These are phyloP conservation scores for Perca fluviatilis DNA, from an alignment of 2,113 vertebrate genomes.

Conservation along the genomic window DNA sequence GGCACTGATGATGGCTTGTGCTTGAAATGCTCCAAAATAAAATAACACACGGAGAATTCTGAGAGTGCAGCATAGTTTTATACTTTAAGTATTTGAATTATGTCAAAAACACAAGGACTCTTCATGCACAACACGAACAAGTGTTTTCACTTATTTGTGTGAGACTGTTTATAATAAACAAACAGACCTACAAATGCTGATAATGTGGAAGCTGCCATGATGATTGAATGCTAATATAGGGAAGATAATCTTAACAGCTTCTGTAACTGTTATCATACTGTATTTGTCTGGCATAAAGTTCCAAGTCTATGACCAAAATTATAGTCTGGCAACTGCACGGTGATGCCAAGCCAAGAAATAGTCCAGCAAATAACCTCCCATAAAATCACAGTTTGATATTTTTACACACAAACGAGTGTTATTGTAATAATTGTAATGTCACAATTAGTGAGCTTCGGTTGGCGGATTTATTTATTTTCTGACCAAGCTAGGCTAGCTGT, in stretches of 20 bases:
- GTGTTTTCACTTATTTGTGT: background rate
- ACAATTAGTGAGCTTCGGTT: background rate
- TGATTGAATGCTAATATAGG: background rate
- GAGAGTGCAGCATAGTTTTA: background rate
- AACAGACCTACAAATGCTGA: background rate
- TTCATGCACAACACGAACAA: background rate
- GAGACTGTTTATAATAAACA: background rate
- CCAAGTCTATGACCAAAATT: background rate
- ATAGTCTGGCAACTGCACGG: background rate
- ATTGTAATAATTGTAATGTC: too few relatives aligned
- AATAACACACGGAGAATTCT: background rate
- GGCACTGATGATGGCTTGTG: background rate
- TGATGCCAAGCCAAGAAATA: background rate
- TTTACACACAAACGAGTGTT: background rate
- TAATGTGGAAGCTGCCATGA: background rate
- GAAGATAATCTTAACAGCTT: background rate
- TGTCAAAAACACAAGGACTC: conserved; percentile 12
- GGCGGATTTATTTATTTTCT: background rate
- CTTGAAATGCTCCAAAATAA: background rate
- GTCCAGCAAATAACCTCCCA: background rate
- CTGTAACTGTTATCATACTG: background rate
- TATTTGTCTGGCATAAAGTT: background rate
- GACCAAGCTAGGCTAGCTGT: background rate
- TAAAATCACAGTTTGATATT: background rate
- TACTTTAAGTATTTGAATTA: background rate